These are phyloP conservation scores for Mohoua ochrocephala DNA, from an alignment of 2,113 vertebrate species.

Conservation along the genomic window DNA sequence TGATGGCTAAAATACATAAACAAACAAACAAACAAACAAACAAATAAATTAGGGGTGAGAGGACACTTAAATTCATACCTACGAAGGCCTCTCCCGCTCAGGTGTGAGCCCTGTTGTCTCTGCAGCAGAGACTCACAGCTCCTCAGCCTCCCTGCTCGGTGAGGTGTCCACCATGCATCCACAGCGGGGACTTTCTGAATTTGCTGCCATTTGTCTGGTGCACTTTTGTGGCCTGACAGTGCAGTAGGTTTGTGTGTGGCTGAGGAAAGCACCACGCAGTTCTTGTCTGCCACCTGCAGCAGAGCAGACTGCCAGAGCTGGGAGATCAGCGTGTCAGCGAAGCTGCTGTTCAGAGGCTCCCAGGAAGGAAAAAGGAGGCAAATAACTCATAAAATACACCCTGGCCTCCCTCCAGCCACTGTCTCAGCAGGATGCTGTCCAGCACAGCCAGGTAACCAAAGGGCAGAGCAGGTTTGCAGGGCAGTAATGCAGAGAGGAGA, in stretches of 20 bases:
- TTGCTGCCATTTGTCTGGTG: not conserved
- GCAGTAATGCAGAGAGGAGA: not conserved
- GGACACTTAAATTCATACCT: not conserved
- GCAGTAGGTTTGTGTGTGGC: not conserved
- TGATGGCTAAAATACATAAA: not conserved
- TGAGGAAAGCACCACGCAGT: not conserved
- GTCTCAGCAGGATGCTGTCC: not conserved
- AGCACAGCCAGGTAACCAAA: not conserved
- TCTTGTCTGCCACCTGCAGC: not conserved
- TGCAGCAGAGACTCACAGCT: not conserved
- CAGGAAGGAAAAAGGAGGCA: not conserved
- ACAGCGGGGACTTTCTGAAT: not conserved
- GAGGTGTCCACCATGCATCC: not conserved
- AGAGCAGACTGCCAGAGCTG: not conserved
- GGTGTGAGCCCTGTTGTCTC: not conserved
- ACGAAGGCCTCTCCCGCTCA: not conserved
- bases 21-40: not conserved
- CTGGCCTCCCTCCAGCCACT: not conserved
- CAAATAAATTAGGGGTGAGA: not conserved
- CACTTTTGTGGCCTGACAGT: not conserved
- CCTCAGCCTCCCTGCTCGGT: not conserved
- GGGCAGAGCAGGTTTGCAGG: not conserved
- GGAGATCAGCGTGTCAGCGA: not conserved
- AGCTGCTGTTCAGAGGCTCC: not conserved
- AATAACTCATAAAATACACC: not conserved